Base-by-base conservation (phyloP, 2,797 vertebrate species). In the Brachyrhaphis roseni region DNA sequence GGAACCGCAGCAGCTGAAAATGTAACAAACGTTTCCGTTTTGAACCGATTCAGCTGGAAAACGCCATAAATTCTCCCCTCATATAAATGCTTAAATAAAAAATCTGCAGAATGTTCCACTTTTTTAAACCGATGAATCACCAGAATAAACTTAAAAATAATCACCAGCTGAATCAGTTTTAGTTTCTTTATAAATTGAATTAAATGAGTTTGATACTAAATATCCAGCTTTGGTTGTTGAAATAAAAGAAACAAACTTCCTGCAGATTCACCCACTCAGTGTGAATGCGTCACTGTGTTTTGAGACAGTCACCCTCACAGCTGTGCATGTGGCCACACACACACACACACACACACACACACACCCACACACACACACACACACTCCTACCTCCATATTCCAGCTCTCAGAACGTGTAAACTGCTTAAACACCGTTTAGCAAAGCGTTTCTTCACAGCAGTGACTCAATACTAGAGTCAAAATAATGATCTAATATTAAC, bases 201-300 rank as follows among this genome's bases (percentile, higher is more conserved):
- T 11, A 23, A 39, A 23, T 39, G 34, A 57, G 73, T 78, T 79
- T 83, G 36, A 79, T 26, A 28, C 46, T 47, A 79, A 82, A 81
- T 82, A 34, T 82, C 23, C 64, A 76, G 8, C n/a, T 34, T 76
- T 12, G 39, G 64, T 68, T 68, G 20, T 0, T 26, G 11, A 73
- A 16, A 49, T 20, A 23, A 49, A 47, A 46, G 26, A 49, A 51
- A 83, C 15, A 77, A 62, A 73, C 45, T 77, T 87, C 88, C 93
- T 86, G 89, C 92, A 76, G 80, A 80, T 89, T 92, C 92, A 85
- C 93, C 94, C 91, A 93, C 94, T 87, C 86, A 2, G 73, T 89
- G 90, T n/a, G 84, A 87, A 90, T 92, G 92, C 88, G 89, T 93
- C 93, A 94, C 75, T 1, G 7, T 81, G 86, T 83, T 91, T 87